A percentile compares a stretch with the other conserved stretches of the same genome.
phyloP scores from a whole-genome alignment of 2,888 invertebrate genomes.

The Glaucopsyche alexis region DNA sequence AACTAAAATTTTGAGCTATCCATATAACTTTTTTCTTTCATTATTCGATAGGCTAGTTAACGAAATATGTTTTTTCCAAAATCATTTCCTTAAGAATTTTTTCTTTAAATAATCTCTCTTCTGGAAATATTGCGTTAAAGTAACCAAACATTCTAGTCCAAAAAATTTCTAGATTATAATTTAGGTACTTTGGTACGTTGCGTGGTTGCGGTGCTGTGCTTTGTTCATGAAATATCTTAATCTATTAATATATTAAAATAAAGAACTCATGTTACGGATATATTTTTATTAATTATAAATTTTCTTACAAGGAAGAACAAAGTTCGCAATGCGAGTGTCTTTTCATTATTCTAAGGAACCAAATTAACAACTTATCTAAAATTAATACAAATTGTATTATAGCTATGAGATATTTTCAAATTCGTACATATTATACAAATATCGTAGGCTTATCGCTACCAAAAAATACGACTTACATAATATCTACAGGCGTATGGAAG shows the following conservation, averaged over 20 bases:
- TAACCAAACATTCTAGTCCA: neutral
- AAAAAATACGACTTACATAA: constrained; percentile 54
- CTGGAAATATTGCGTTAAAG: neutral
- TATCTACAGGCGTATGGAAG: constrained; percentile 75
- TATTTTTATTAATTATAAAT: constrained; percentile 78
- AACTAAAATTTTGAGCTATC: too few species aligned
- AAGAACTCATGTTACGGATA: constrained; percentile 56
- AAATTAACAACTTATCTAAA: constrained; percentile 60
- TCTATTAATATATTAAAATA: constrained; percentile 34
- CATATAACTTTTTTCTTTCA: too few species aligned
- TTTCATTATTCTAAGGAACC: constrained; percentile 53
- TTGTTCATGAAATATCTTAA: neutral
- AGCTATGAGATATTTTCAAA: constrained; percentile 71
- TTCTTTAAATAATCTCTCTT: neutral
- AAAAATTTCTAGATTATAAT: neutral
- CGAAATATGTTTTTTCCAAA: too few species aligned
- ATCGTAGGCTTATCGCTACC: constrained; percentile 49
- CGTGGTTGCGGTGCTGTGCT: neutral
- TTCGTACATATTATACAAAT: constrained; percentile 73
- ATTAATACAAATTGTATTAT: constrained; percentile 65
- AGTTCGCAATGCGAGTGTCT: constrained; percentile 70
- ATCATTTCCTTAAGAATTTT: neutral
- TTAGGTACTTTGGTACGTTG: neutral
- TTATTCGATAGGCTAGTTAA: too few species aligned
- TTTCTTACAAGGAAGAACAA: constrained; percentile 75